Evolutionary conservation across 2,113 vertebrate species (phyloP).

Genomic region (Chunga burmeisteri): DNA sequence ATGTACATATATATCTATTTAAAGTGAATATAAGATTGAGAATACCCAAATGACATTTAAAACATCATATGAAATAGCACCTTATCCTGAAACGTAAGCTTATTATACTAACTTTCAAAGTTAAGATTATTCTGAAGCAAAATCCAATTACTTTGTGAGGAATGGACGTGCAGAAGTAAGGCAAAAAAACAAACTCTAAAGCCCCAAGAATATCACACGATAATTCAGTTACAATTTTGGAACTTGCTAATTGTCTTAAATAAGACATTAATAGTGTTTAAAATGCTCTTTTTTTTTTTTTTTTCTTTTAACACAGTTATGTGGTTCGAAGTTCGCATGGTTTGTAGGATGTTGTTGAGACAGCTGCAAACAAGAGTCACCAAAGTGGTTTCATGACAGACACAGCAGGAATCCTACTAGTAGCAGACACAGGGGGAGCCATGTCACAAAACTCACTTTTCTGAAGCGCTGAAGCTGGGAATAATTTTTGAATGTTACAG

Average conservation of each 20-base stretch:
- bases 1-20: fast-evolving
- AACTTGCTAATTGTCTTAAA: background rate
- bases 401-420: background rate
- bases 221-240: background rate
- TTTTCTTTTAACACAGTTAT: background rate
- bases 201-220: background rate
- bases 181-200: background rate
- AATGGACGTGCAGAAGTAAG: background rate
- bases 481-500: background rate
- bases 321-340: background rate
- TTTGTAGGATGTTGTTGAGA: background rate
- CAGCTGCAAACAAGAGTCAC: background rate
- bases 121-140: background rate
- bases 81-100: background rate
- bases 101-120: background rate
- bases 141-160: background rate
- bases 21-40: background rate
- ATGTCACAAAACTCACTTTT: background rate
- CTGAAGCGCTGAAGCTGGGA: background rate
- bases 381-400: background rate
- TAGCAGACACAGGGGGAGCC: background rate
- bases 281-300: background rate
- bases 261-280: fast-evolving
- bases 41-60: background rate
- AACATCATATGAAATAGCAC: background rate